Conservation (phyloP, 1,140 invertebrate species). For the Hycleus cichorii region DNA sequence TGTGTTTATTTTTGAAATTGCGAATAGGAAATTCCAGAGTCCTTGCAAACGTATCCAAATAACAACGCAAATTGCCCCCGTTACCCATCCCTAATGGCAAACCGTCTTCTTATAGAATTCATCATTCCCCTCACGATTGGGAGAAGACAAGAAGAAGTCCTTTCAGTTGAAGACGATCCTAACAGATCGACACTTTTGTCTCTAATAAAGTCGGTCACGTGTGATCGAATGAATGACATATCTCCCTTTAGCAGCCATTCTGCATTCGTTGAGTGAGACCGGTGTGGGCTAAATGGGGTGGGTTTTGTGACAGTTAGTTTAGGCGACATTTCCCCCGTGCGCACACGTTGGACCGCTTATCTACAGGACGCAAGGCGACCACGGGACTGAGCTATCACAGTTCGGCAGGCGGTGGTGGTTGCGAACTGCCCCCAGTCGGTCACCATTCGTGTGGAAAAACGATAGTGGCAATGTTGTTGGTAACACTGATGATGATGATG, state of each 20-base stretch:
- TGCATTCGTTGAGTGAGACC: slow-evolving; percentile 10
- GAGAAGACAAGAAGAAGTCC: neutral
- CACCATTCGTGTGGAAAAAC: slow-evolving; percentile 29
- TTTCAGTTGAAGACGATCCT: neutral
- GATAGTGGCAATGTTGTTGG: slow-evolving; percentile 11
- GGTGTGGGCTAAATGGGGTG: neutral
- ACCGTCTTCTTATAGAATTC: neutral
- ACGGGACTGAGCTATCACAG: slow-evolving; percentile 18
- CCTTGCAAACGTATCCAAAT: too few species aligned
- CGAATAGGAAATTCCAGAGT: too few species aligned
- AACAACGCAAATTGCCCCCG: too few species aligned
- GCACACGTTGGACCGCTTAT: slow-evolving; percentile 19
- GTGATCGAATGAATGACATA: slow-evolving; percentile 39
- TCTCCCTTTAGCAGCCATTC: slow-evolving; percentile 32
- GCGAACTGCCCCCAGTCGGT: slow-evolving; percentile 8
- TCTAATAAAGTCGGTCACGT: slow-evolving; percentile 38
- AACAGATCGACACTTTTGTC: slow-evolving; percentile 36
- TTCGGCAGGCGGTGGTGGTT: slow-evolving; percentile 21
- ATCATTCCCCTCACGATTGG: too few species aligned
- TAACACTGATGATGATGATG: too few species aligned
- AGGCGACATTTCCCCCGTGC: slow-evolving; percentile 19
- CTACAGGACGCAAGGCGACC: slow-evolving; percentile 23
- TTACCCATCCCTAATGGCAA: neutral
- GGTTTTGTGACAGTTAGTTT: slow-evolving; percentile 7
- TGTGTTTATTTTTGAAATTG: too few species aligned